These are phyloP conservation scores for Pachydiplax longipennis DNA, from an alignment of 2,888 invertebrate species.

Conservation along the genomic window DNA sequence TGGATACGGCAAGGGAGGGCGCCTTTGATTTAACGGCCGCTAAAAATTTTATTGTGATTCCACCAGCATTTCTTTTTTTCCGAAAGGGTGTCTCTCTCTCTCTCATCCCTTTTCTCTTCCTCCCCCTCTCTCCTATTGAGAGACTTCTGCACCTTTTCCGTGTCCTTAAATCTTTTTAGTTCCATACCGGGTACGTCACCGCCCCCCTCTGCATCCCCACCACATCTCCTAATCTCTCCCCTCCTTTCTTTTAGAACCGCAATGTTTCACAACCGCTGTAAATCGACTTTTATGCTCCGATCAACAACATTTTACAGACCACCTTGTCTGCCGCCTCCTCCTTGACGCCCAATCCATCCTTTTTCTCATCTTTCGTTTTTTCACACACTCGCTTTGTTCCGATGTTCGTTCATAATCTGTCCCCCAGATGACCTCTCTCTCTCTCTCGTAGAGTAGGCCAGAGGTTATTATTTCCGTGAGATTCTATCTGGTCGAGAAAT, in stretches of 20 bases:
- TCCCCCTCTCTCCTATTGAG: background rate
- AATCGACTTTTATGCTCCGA: constrained; percentile 39
- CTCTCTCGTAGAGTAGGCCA: background rate
- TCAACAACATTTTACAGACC: constrained; percentile 43
- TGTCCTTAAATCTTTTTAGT: too few species aligned
- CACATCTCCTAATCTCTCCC: background rate
- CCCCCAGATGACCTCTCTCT: background rate
- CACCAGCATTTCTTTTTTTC: background rate
- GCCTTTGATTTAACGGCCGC: background rate
- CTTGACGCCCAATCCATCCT: background rate
- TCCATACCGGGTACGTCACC: too few species aligned
- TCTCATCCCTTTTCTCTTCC: background rate
- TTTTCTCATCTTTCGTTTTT: background rate
- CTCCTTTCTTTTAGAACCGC: background rate
- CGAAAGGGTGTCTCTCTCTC: background rate
- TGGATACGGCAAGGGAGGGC: background rate
- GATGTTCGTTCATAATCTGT: background rate
- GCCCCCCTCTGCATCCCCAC: background rate
- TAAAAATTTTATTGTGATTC: background rate
- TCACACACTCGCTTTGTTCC: background rate
- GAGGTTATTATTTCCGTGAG: background rate
- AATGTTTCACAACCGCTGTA: constrained; percentile 32
- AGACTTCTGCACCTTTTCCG: background rate
- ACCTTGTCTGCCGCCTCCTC: background rate
- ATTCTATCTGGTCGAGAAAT: background rate